A percentile compares a stretch with the other conserved stretches of the same genome.
These are phyloP conservation scores for Paragorgia papillata DNA, from an alignment of 92 coral and sea anemone species.

Conservation along the genomic window DNA sequence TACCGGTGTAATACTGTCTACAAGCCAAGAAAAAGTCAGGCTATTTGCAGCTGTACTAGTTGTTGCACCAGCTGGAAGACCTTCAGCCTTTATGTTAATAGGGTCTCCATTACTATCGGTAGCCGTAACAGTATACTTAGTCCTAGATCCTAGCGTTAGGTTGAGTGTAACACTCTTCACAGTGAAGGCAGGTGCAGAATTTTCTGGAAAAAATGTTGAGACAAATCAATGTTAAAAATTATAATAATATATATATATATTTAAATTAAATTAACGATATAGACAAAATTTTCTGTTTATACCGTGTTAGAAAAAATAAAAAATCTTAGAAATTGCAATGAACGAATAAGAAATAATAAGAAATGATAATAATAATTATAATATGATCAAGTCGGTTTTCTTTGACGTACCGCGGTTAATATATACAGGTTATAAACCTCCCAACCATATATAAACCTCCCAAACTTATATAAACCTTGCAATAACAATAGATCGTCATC, in stretches of 20 bases:
- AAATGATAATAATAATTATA: too few species aligned
- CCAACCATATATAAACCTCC: too few species aligned
- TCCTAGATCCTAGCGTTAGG: constrained; percentile 4
- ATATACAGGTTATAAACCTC: too few species aligned
- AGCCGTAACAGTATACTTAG: constrained; percentile 22
- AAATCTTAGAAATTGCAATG: too few species aligned
- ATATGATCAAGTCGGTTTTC: too few species aligned
- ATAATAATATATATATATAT: neutral
- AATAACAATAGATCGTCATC: too few species aligned
- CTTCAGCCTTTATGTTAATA: constrained; percentile 2
- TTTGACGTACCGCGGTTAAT: too few species aligned
- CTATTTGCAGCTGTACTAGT: constrained; percentile 8
- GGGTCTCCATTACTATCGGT: constrained; percentile 23
- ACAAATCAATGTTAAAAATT: neutral
- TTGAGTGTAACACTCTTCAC: constrained; percentile 20
- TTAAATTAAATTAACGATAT: too few species aligned
- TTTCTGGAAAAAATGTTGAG: constrained; percentile 24
- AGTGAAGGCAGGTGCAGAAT: constrained; percentile 8
- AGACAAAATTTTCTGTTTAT: too few species aligned
- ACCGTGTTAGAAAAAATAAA: too few species aligned
- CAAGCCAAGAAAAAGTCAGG: constrained; percentile 39
- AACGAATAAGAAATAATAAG: too few species aligned
- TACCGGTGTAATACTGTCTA: constrained; percentile 37
- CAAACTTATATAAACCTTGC: too few species aligned
- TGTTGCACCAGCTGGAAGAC: constrained; percentile 35